Conservation (phyloP, 2,113 vertebrate genomes). For the Odocoileus hemionus region DNA sequence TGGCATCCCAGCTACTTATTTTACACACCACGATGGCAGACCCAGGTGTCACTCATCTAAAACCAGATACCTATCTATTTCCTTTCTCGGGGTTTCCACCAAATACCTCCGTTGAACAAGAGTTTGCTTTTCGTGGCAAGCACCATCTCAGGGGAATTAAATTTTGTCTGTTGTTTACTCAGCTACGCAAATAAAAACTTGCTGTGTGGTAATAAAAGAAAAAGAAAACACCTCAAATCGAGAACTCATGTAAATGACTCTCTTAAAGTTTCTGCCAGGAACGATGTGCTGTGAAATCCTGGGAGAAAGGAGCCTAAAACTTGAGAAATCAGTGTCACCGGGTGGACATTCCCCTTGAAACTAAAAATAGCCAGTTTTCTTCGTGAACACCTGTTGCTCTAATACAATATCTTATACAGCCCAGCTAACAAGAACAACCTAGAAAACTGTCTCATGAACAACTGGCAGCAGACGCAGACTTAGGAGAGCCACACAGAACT, state of each 20-base stretch:
- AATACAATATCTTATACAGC: not conserved
- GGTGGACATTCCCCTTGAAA: not conserved
- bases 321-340: not conserved
- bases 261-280: not conserved
- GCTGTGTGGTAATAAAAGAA: not conserved
- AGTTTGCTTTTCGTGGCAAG: constrained; percentile 51
- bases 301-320: constrained; percentile 1
- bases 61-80: not conserved
- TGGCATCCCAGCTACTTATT: not conserved
- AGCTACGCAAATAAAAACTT: constrained; percentile 61
- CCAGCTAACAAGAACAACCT: not conserved
- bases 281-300: not conserved
- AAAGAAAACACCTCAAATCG: constrained; percentile 45
- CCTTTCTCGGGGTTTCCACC: not conserved
- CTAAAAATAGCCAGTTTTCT: not conserved
- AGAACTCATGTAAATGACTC: constrained; percentile 54
- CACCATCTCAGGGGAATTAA: constrained; percentile 10
- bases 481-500: not conserved
- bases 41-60: not conserved
- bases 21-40: not conserved
- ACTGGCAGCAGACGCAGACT: no score
- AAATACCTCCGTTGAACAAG: constrained; percentile 18
- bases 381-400: constrained; percentile 17
- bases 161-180: constrained; percentile 56
- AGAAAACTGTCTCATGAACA: not conserved